Base-by-base conservation (phyloP, 2,797 vertebrate species). In the Sebastes oblongus region DNA sequence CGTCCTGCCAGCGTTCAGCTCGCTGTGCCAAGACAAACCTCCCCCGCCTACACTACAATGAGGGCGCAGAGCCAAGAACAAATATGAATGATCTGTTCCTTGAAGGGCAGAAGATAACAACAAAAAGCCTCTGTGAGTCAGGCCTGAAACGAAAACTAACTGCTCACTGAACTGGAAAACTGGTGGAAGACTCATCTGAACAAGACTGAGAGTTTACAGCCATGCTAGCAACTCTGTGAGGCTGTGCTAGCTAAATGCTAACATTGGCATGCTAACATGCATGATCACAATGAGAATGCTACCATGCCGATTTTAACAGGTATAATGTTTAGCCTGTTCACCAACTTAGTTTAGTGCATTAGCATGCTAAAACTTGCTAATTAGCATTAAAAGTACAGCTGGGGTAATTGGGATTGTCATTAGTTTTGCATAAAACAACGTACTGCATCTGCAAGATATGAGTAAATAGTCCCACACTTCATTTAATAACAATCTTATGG, bases 1-100 rank as follows among this genome's bases (percentile, higher is more conserved):
- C 18, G 4, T 24, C 29, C 22, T 80, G 59, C 54, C 59, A 65
- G 27, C 50, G 0, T n/a, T 52, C 30, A 18, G 61, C 42, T 61
- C 5, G 5, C 72, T n/a, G 66, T 18, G 77, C 72, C 80, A 81
- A 67, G 42, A 55, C 29, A 73, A 65, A 67, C 70, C 83, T 11
- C 39, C 70, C 16, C 54, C 12, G 7, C 55, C 73, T 69, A 1
- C 52, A 39, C 76, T 18, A 77, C 77, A 73, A 70, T 75, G 56
- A 68, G 61, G 72, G 68, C 60, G 1, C 20, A 0, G 50, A 70
- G 72, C 83, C 86, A 74, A 75, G 60, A 55, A 52, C 61, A 54
- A 62, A 79, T 42, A 58, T 34, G 67, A 76, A 52, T 64, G 60
- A 42, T 67, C 13, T 50, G 67, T 32, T 75, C 20, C 54, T 61